Evolutionary conservation across 1,140 invertebrate genomes (phyloP).

Genomic region (Oscheius sp.): DNA sequence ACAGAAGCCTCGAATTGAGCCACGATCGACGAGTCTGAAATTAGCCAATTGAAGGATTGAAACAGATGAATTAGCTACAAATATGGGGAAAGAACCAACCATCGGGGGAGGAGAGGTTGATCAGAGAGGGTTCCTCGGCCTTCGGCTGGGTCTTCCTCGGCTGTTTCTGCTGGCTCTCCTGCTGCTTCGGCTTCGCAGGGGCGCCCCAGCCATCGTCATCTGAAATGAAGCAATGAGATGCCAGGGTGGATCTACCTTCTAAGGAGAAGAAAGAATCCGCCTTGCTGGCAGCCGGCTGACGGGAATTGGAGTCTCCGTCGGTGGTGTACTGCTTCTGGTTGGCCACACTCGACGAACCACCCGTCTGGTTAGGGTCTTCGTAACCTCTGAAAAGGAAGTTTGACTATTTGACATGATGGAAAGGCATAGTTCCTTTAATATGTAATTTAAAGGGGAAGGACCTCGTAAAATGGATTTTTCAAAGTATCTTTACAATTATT

Average conservation of each 20-base stretch:
- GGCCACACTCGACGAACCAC: background rate
- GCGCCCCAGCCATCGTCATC: background rate
- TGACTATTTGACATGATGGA: background rate
- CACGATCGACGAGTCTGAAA: background rate
- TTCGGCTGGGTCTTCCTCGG: background rate
- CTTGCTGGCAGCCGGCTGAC: background rate
- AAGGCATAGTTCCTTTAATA: background rate
- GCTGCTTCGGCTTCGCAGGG: background rate
- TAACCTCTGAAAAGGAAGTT: constrained; percentile 24
- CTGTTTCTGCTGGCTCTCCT: no score
- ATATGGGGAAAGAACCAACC: background rate
- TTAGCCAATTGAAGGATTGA: background rate
- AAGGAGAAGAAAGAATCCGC: background rate
- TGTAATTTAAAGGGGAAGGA: no score
- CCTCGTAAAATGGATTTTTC: no score
- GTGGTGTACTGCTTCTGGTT: background rate
- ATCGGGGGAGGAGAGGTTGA: background rate
- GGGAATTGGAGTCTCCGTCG: background rate
- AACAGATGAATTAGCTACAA: constrained; percentile 8
- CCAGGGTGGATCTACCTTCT: background rate
- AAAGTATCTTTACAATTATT: no score
- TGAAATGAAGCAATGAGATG: background rate
- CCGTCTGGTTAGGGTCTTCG: constrained; percentile 19
- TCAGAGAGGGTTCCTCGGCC: background rate
- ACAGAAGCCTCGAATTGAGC: constrained; percentile 29